These are phyloP conservation scores for Drosophila busckii DNA, from an alignment of 1,140 invertebrate species.

Conservation along the genomic window DNA sequence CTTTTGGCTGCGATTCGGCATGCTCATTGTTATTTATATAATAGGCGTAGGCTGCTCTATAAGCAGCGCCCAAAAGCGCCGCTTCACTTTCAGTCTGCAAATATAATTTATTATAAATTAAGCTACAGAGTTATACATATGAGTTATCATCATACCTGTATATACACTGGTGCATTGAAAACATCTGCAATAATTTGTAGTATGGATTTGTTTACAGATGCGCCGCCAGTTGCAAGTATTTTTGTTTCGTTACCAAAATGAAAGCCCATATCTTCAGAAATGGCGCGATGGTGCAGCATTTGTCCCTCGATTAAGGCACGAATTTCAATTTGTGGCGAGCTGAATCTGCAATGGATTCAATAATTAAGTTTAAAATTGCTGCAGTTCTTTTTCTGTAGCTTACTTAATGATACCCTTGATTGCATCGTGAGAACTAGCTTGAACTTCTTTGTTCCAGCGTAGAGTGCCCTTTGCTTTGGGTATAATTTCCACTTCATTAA, in stretches of 20 bases:
- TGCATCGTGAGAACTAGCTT: conserved; percentile 38
- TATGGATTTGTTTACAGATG: conserved; percentile 89
- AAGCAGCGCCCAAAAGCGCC: conserved; percentile 90
- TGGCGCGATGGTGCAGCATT: conserved; percentile 89
- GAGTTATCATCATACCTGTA: conserved; percentile 82
- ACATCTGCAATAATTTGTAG: conserved; percentile 94
- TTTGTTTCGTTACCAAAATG: conserved; percentile 79
- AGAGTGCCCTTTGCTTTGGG: conserved; percentile 80
- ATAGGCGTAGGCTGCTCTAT: conserved; percentile 87
- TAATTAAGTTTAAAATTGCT: not conserved
- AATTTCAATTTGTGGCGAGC: conserved; percentile 88
- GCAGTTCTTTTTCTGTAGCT: not conserved
- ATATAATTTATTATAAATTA: not conserved
- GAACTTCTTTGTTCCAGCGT: conserved; percentile 58
- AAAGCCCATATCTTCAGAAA: conserved; percentile 91
- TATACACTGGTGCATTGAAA: conserved; percentile 94
- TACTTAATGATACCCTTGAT: conserved; percentile 62
- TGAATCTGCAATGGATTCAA: conserved; percentile 43
- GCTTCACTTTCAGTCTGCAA: conserved; percentile 88
- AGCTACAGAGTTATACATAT: no score
- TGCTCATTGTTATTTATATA: conserved; percentile 37
- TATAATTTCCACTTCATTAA: conserved; percentile 90
- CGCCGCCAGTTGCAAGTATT: conserved; percentile 94
- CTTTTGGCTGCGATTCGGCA: not conserved
- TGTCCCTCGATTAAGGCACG: conserved; percentile 95